Evolutionary conservation across 2,888 invertebrate genomes (phyloP), one percentile per base, ranked within the genome.

Genomic region (Apeira syringaria): DNA sequence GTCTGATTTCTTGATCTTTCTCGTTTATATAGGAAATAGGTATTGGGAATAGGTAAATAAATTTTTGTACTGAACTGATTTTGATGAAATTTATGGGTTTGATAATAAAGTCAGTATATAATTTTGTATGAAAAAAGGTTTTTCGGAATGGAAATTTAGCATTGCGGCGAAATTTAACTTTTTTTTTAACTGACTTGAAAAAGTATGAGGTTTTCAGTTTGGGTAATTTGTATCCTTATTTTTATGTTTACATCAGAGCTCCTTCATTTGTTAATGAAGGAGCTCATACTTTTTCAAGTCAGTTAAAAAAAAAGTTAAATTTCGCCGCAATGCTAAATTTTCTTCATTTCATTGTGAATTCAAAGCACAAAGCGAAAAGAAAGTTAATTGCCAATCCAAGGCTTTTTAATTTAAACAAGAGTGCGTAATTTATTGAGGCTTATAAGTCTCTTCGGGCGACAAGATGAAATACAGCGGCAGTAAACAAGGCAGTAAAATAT

Each of bases 341-440:
- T 15, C 3, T 15, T 15, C 2, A 15, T 15, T 15, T 4, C 20
- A 20, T 20, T 20, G 7, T 2, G 7, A 7, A 20, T 20, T 20
- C 20, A 8, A 28, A 44, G 26, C 41, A 44, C 48, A 43, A 34
- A 43, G 34, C 36, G 43, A 42, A 50, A 45, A 28, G 42, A 44
- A 50, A 54, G 44, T 47, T 53, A 56, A 56, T 56, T 53, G 50
- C 45, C 48, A 53, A 56, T 56, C 49, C 47, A 48, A 50, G 45
- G 26, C 48, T 44, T 53, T 55, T 53, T 53, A 50, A 50, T 55
- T 50, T 47, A 37, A 37, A 42, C 48, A 55, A 48, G 41, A 50
- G 40, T 50, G 9, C 36, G 39, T 49, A 50, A 56, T 56, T 50
- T 50, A 56, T 56, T 10, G 44, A 8, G 18, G 30, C 47, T 50